Evolutionary conservation across 2,888 invertebrate genomes (phyloP), one percentile per base, ranked within the genome.

Genomic region (Cantharis rufa): DNA sequence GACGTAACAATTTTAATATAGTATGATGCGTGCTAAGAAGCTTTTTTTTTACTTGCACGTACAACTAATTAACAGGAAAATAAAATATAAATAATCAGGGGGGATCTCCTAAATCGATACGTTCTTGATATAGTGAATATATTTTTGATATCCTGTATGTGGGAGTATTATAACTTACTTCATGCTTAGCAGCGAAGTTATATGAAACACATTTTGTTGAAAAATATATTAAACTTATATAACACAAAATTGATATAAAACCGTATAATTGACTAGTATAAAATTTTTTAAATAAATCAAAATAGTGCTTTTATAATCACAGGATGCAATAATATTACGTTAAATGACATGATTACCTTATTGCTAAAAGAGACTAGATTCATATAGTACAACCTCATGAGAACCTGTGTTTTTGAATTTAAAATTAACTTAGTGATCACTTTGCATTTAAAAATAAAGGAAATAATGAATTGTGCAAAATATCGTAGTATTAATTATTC

Each of bases 291-390:
- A 72, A 64, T 66, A 72, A 21, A 72, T 21, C 64, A 32, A 72
- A 66, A 66, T 72, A 72, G 72, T 64, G 72, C 72, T 61, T 72
- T 72, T 48, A 48, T 63, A 72, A 72, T 72, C 72, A 72, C 72
- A 72, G 66, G 72, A 64, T 72, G 21, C 27, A 72, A 72, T 66
- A 72, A 66, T 48, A 71, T 28, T 62, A 66, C n/a, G 24, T 66
- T 64, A 48, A 72, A 72, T 66, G 66, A 28, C 66, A 66, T 61
- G 62, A 63, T 70, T 71, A 71, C n/a, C 72, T 73, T 73, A 73
- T 62, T 68, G 72, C 72, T 72, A 72, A 18, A 72, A 69, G 62
- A 73, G 73, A 73, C 73, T 73, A 73, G 73, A 73, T 62, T 70
- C 32, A 18, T 62, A 9, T 63, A 16, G 63, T 72, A 21, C 64